Conservation (phyloP, 1,140 invertebrate species). For the Drosophila pectinifera region DNA sequence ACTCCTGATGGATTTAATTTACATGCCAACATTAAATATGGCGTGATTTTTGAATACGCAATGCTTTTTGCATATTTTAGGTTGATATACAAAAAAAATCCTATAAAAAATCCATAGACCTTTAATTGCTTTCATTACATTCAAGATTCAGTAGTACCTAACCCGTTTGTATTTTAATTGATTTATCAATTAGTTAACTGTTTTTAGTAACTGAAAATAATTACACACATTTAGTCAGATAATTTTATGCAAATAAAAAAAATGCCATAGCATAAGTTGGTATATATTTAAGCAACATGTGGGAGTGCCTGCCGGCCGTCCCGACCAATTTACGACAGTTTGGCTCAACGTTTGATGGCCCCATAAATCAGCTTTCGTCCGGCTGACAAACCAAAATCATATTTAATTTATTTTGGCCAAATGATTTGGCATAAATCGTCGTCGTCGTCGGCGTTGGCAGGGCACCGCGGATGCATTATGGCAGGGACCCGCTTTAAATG, state of each 20-base stretch:
- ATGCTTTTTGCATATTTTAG: too few relatives aligned
- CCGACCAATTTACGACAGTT: slow-evolving; percentile 35
- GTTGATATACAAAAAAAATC: too few relatives aligned
- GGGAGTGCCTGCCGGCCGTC: slow-evolving; percentile 18
- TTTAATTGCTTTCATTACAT: too few relatives aligned
- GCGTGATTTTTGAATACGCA: too few relatives aligned
- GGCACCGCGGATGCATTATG: slow-evolving; percentile 41
- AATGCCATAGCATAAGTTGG: not conserved
- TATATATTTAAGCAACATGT: slow-evolving; percentile 40
- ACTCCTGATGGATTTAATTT: not conserved
- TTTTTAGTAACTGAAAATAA: not conserved
- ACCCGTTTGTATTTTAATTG: too few relatives aligned
- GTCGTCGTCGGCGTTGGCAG: slow-evolving; percentile 15
- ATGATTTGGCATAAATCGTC: slow-evolving; percentile 61
- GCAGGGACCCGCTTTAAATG: slow-evolving; percentile 69
- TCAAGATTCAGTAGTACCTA: too few relatives aligned
- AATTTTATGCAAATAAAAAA: slow-evolving; percentile 3
- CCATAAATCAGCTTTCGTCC: slow-evolving; percentile 61
- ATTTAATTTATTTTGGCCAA: slow-evolving; percentile 63
- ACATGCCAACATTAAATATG: too few relatives aligned
- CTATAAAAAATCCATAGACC: too few relatives aligned
- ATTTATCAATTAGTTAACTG: not conserved
- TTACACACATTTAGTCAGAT: not conserved
- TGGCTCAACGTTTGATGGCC: slow-evolving; percentile 33
- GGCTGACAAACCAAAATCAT: slow-evolving; percentile 61